These are phyloP conservation scores for Cassiopea xamachana DNA, from an alignment of 30 jellyfish, hydroid and myxozoan genomes.

Conservation along the genomic window DNA sequence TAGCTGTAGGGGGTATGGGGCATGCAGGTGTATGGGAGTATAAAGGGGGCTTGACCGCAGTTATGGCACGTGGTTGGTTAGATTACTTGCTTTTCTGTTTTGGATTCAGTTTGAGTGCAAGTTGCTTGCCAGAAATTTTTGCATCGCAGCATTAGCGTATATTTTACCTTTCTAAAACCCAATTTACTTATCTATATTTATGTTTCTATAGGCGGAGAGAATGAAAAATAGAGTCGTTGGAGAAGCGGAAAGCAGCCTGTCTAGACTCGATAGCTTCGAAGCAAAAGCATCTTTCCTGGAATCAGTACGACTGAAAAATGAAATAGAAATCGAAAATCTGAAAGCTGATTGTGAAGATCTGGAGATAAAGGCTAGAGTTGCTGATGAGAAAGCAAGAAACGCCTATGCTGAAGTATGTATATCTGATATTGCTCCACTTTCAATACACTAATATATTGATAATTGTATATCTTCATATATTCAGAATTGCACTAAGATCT, in stretches of 20 bases:
- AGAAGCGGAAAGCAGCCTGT: conserved; percentile 55
- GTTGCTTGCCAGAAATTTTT: too few relatives aligned
- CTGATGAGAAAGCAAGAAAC: conserved; percentile 62
- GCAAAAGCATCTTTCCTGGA: conserved; percentile 39
- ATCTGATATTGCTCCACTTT: neutral
- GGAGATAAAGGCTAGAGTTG: conserved; percentile 35
- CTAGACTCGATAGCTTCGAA: conserved; percentile 45
- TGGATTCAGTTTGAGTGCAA: too few relatives aligned
- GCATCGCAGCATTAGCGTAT: too few relatives aligned
- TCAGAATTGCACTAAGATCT: too few relatives aligned
- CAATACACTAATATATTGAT: too few relatives aligned
- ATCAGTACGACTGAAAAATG: conserved; percentile 56
- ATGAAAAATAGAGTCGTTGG: conserved; percentile 55
- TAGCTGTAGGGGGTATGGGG: too few relatives aligned
- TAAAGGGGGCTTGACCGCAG: too few relatives aligned
- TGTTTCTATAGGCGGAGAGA: conserved; percentile 54
- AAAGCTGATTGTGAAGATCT: conserved; percentile 61
- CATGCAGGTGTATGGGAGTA: too few relatives aligned
- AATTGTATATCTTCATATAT: neutral
- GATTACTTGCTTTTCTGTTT: too few relatives aligned
- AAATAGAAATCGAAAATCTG: conserved; percentile 67
- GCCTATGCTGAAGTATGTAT: conserved; percentile 41
- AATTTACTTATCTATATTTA: too few relatives aligned
- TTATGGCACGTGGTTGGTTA: too few relatives aligned
- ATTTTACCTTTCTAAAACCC: too few relatives aligned